Evolutionary conservation across 1,140 invertebrate species (phyloP), one percentile per base, ranked within the genome.

Genomic region (Triops cancriformis): DNA sequence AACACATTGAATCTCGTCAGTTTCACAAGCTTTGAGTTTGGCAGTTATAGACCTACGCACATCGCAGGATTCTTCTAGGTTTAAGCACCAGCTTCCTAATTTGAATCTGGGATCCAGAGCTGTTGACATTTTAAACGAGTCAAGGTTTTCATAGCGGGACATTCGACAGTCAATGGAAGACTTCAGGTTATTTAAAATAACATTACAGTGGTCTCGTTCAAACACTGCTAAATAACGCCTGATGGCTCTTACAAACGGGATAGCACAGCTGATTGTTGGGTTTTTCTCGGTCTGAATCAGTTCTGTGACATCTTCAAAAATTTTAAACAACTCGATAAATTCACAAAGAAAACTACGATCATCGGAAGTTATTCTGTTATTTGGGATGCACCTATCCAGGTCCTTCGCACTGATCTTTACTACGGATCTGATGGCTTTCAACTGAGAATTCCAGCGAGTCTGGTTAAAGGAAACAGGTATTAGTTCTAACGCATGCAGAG

Each of bases 391-490:
- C 43, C 43, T 45, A 45, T 45, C 43, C 43, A 45, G 43, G 43
- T 45, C 43, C 43, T 45, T 45, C 43, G 43, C 43, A 45, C 43
- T 45, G 1, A 45, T 45, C 43, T 45, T 45, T 45, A 2, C 43
- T 45, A 45, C 43, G 43, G 43, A 45, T 45, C 43, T 45, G 1
- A 45, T 2, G 43, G 43, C 43, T 45, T 45, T 45, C 43, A 76
- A 45, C 75, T 76, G 75, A 42, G 75, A 76, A 64, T 76, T 76
- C 75, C 75, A 76, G 1, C 75, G 75, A 43, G 75, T 76, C 14
- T 41, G 37, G 43, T 73, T 76, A 23, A 51, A 64, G 51, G n/a
- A 76, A 45, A 76, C 37, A 12, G 28, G n/a, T 76, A 51, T 45
- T 76, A 76, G 4, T 31, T 37, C 28, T 27, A 41, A 23, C 26